Evolutionary conservation across 2,113 vertebrate species (phyloP).

Genomic region (Turnix velox): DNA sequence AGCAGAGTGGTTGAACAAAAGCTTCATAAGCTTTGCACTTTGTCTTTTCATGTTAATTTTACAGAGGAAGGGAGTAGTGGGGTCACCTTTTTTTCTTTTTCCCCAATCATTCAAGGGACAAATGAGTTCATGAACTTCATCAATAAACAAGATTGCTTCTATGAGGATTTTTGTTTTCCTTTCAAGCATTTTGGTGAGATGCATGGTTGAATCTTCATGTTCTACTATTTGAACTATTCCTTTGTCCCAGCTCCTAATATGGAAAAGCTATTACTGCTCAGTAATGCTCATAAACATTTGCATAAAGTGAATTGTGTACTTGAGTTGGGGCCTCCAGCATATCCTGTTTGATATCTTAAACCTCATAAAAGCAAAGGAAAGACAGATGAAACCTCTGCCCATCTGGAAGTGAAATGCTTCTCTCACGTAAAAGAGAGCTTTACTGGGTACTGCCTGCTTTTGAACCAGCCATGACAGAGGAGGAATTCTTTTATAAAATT

Average conservation of each 20-base stretch:
- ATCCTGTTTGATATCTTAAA: constrained; percentile 44
- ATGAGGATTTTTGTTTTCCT: constrained; percentile 19
- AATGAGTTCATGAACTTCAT: constrained; percentile 36
- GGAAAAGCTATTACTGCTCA: constrained; percentile 9
- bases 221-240: not conserved
- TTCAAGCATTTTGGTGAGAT: constrained; percentile 23
- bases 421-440: not conserved
- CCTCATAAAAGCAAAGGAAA: constrained; percentile 38
- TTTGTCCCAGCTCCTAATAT: constrained; percentile 14
- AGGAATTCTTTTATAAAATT: not conserved
- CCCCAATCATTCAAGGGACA: not conserved
- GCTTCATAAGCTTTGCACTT: not conserved
- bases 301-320: constrained; percentile 46
- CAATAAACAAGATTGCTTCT: not conserved
- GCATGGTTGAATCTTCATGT: constrained; percentile 2
- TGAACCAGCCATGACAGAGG: not conserved
- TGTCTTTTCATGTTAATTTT: not conserved
- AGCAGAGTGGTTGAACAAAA: not conserved
- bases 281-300: constrained; percentile 46
- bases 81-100: not conserved
- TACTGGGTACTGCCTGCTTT: not conserved
- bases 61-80: not conserved
- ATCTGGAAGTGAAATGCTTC: not conserved
- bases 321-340: not conserved
- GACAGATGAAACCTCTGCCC: not conserved